Percentiles rank a stretch among this genome's conserved stretches.
These are phyloP conservation scores for Adelphocoris suturalis DNA, from an alignment of 2,888 invertebrate species.

Conservation along the genomic window DNA sequence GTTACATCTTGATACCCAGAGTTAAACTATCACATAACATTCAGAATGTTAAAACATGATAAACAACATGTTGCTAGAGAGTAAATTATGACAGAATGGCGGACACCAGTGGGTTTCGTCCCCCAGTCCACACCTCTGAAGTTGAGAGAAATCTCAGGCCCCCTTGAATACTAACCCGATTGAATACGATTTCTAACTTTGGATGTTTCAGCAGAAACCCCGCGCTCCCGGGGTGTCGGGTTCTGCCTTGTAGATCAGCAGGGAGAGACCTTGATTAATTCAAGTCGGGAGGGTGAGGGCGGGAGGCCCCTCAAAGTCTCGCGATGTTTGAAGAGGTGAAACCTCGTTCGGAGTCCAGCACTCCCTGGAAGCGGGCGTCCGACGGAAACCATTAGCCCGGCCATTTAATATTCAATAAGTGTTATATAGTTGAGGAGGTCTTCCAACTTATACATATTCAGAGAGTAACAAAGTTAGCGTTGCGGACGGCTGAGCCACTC, in stretches of 20 bases:
- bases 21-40: too few species aligned
- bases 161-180: constrained; percentile 51
- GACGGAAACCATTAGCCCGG: constrained; percentile 73
- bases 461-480: constrained; percentile 74
- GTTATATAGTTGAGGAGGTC: constrained; percentile 73
- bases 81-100: too few species aligned
- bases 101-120: too few species aligned
- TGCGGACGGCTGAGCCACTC: constrained; percentile 71
- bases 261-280: constrained; percentile 52
- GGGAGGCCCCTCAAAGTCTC: constrained; percentile 26
- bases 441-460: constrained; percentile 74
- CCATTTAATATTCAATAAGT: constrained; percentile 75
- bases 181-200: constrained; percentile 62
- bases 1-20: too few species aligned
- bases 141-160: background rate
- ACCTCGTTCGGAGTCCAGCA: constrained; percentile 34
- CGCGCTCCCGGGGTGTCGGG: constrained; percentile 3
- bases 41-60: too few species aligned
- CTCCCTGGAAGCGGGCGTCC: background rate
- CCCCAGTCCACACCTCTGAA: background rate
- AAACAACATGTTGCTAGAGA: too few species aligned
- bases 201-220: constrained; percentile 44
- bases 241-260: constrained; percentile 58
- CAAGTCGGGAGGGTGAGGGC: constrained; percentile 18
- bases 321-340: constrained; percentile 59